Evolutionary conservation across 2,888 invertebrate species (phyloP), one percentile per base, ranked within the genome.

Genomic region (Lissonota sp.): DNA sequence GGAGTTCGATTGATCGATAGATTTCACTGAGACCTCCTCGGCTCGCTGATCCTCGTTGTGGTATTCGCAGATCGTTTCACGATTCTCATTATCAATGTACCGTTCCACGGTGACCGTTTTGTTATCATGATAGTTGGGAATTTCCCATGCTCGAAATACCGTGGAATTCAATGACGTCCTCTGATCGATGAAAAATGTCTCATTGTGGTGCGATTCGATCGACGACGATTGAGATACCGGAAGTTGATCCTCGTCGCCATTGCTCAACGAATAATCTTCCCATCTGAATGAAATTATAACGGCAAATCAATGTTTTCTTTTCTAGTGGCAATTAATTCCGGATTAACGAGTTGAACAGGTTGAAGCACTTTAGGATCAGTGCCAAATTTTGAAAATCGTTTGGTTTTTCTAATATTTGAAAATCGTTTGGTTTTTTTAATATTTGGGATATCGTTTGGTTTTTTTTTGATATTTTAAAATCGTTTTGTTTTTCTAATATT

Each of bases 141-240:
- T 78, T 55, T 90, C 88, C 88, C 89, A 89, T 8, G 85, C 83
- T 4, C 86, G 87, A 66, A 88, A 87, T 12, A 85, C 80, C 40
- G 82, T 6, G 12, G 83, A 62, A 26, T 58, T 58, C 62, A 53
- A 40, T 0, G 69, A 14, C 7, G 44, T 7, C 39, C 44, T 76
- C n/a, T 42, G 51, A 7, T 80, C 76, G 42, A 75, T 14, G 5
- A 64, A 12, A 63, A 60, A 80, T 42, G 64, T 67, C 3, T 80
- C 80, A n/a, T 67, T 16, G 44, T 49, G 7, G 26, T 42, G 7
- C 42, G 60, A 7, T 3, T 26, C 26, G 26, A 16, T n/a, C 39
- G 53, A 66, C 6, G 66, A 26, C n/a, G 58, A 37, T 16, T 60
- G 55, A 6, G 37, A 14, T 7, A 12, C 7, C 46, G 71, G 26